These are phyloP conservation scores for Poeciliopsis turneri DNA, from an alignment of 2,797 vertebrate species.

Conservation along the genomic window DNA sequence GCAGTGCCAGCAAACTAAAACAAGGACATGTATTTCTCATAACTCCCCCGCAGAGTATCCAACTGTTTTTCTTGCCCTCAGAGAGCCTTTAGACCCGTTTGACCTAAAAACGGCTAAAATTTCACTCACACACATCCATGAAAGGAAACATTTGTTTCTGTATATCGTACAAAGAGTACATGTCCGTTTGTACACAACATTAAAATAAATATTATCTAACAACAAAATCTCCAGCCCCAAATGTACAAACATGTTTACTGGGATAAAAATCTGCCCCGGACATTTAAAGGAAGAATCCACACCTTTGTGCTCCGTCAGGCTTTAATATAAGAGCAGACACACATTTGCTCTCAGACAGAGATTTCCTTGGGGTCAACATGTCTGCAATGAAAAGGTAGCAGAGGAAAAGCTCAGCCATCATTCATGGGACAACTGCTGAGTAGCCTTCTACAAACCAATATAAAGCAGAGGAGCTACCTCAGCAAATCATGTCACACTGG, in stretches of 20 bases:
- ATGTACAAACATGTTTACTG: background rate
- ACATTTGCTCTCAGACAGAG: constrained; percentile 10
- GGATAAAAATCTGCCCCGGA: background rate
- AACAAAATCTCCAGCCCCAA: background rate
- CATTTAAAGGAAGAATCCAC: background rate
- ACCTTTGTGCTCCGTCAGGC: background rate
- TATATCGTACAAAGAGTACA: background rate
- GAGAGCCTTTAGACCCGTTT: background rate
- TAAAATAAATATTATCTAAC: background rate
- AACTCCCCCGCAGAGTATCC: background rate
- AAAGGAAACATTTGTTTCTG: background rate
- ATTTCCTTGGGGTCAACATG: constrained; percentile 20
- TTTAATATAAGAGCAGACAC: constrained; percentile 7
- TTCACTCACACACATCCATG: background rate
- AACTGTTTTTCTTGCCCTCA: background rate
- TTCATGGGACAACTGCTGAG: constrained; percentile 48
- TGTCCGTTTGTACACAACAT: background rate
- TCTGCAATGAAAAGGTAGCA: constrained; percentile 38
- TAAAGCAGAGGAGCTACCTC: constrained; percentile 49
- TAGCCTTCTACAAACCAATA: constrained; percentile 45
- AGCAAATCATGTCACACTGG: constrained; percentile 55
- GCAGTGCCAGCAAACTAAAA: constrained; percentile 1
- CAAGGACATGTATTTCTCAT: constrained; percentile 1
- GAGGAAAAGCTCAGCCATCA: constrained; percentile 45
- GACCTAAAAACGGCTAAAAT: background rate